These are phyloP conservation scores for Cyprinus carpio DNA, from an alignment of 2,113 vertebrate genomes.

Conservation along the genomic window DNA sequence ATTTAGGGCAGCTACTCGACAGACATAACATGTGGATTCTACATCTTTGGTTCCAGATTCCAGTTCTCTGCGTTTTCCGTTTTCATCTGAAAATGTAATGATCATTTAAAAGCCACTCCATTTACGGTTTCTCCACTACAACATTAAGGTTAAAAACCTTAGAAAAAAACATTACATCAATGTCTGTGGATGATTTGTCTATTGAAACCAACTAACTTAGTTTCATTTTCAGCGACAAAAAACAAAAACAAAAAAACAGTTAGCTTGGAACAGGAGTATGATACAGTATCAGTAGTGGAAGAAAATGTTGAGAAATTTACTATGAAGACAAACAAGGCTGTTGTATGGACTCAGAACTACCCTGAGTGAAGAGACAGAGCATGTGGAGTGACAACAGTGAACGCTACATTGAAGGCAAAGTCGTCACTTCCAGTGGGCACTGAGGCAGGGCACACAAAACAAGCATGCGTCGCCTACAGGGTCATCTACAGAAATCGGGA, in stretches of 20 bases:
- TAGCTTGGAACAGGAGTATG: conserved; percentile 52
- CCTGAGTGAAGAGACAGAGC: conserved; percentile 64
- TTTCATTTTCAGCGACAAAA: conserved; percentile 26
- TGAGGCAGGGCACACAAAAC: conserved; percentile 44
- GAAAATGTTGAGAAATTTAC: conserved; percentile 38
- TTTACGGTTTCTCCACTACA: conserved; percentile 23
- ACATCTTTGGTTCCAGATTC: conserved; percentile 71
- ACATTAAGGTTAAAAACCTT: background rate
- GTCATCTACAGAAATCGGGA: conserved; percentile 64
- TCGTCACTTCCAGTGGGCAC: conserved; percentile 61
- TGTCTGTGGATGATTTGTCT: conserved; percentile 35
- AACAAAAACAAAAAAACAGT: conserved; percentile 21
- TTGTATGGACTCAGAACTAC: conserved; percentile 58
- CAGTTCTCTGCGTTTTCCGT: conserved; percentile 71
- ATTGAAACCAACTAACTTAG: conserved; percentile 39
- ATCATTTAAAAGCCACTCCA: conserved; percentile 35
- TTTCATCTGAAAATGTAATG: conserved; percentile 36
- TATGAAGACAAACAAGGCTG: conserved; percentile 42
- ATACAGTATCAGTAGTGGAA: conserved; percentile 54
- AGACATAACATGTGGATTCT: conserved; percentile 62
- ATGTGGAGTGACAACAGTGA: conserved; percentile 43
- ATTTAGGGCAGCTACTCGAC: conserved; percentile 64
- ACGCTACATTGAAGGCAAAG: conserved; percentile 67
- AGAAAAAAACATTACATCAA: conserved; percentile 47
- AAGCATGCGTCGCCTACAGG: conserved; percentile 52